phyloP scores from a whole-genome alignment of 2,888 invertebrate species.

The Alloscopus bannaensis region DNA sequence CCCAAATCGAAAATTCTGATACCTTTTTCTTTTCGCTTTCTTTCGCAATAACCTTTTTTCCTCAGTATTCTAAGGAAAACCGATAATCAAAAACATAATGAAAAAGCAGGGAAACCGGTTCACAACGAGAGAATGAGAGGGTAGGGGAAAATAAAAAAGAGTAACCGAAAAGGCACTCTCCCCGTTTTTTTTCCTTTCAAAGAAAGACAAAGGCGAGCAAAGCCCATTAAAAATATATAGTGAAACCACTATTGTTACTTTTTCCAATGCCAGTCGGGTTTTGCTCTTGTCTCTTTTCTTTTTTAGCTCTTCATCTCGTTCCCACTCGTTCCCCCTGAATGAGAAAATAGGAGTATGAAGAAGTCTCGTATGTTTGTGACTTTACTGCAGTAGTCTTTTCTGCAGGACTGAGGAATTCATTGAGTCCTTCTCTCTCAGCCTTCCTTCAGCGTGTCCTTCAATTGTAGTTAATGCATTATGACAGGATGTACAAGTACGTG shows the following conservation, averaged over 20 bases:
- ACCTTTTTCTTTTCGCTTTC: no score
- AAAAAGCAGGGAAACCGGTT: slow-evolving; percentile 39
- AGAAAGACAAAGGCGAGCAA: slow-evolving; percentile 23
- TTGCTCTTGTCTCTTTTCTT: neutral
- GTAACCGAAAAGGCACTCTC: slow-evolving; percentile 8
- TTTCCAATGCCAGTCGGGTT: neutral
- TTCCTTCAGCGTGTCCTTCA: slow-evolving; percentile 41
- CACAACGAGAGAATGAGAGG: slow-evolving; percentile 15
- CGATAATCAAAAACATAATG: slow-evolving; percentile 8
- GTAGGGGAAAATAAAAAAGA: neutral
- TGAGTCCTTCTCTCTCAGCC: no score
- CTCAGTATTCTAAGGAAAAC: no score
- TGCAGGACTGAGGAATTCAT: no score
- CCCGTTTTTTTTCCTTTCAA: neutral
- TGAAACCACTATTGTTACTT: slow-evolving; percentile 36
- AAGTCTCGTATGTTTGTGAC: slow-evolving; percentile 1
- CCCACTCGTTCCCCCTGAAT: neutral
- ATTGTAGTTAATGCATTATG: slow-evolving; percentile 38
- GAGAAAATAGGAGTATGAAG: neutral
- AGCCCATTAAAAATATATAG: slow-evolving; percentile 47
- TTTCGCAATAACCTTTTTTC: no score
- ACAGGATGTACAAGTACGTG: slow-evolving; percentile 33
- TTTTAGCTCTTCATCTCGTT: neutral
- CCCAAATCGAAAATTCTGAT: no score
- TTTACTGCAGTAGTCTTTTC: slow-evolving; percentile 26